Base-by-base conservation (phyloP, 2,797 vertebrate species). In the Lagodon rhomboides region DNA sequence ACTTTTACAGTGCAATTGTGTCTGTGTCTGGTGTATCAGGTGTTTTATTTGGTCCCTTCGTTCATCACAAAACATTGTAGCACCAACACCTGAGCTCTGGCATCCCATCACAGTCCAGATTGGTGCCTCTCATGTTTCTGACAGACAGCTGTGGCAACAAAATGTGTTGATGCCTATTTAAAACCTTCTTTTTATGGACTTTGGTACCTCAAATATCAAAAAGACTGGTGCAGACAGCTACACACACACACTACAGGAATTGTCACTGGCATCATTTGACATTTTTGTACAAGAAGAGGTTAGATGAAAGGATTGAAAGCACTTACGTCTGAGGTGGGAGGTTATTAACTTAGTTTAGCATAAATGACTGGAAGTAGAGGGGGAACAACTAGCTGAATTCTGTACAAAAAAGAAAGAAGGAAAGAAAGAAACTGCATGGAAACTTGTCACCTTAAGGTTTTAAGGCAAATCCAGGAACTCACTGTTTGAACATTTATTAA, bases 51-150 rank as follows among this genome's bases (percentile, higher is more conserved):
- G 9, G 61, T 15, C 10, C 5, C 20, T 15, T 76, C 1, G 51
- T 68, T 41, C 27, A 38, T 71, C 27, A 5, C 8, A 30, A 27
- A 65, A 25, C 58, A 38, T 27, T 47, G 23, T 4, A n/a, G 54
- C 20, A 38, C 3, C 5, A 38, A 43, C 61, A 65, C 38, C 55
- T 70, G 55, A 58, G 20, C 27, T 76, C 56, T 44, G 41, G 16
- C 38, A 38, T 20, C 20, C 59, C 46, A 47, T 67, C 30, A 41
- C 12, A 49, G 22, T 22, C 50, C 18, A 22, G 11, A 72, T 38
- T 27, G 38, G 30, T 11, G 23, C 27, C 6, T 61, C 12, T 46
- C 3, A 12, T 66, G 22, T 77, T 67, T 77, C 18, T 51, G 25
- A 59, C 12, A 17, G 44, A 62, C 44, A 62, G 38, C 22, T 41